phyloP scores from a whole-genome alignment of 92 coral and sea anemone genomes.

The Paramuricea clavata region DNA sequence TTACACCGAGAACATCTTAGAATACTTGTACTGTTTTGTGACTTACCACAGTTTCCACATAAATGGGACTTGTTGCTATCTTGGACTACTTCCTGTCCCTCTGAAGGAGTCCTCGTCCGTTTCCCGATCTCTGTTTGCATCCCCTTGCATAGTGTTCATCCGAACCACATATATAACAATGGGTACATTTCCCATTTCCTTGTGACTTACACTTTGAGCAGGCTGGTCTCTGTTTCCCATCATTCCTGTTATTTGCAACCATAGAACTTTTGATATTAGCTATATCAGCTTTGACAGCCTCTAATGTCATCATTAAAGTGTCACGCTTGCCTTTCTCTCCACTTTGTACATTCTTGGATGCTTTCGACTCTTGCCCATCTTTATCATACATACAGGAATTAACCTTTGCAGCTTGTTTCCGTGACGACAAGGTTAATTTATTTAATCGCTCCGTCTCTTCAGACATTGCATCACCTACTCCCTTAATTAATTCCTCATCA shows the following conservation, averaged over 20 bases:
- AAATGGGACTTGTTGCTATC: conserved; percentile 7
- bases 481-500: conserved; percentile 8
- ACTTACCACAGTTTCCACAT: conserved; percentile 32
- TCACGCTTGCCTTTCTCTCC: conserved; percentile 20
- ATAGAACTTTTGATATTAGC: conserved; percentile 25
- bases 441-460: conserved; percentile 28
- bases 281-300: conserved; percentile 23
- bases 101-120: conserved; percentile 28
- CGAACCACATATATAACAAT: conserved; percentile 25
- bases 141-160: conserved; percentile 23
- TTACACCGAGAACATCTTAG: conserved; percentile 37
- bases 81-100: conserved; percentile 39
- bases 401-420: not conserved
- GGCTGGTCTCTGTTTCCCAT: not conserved
- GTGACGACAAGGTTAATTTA: conserved; percentile 27
- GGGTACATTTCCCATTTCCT: conserved; percentile 10
- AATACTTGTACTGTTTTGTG: conserved; percentile 26
- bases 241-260: conserved; percentile 12
- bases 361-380: not conserved
- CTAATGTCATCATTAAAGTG: conserved; percentile 20
- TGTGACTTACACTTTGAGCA: not conserved
- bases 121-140: conserved; percentile 16
- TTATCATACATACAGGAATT: conserved; percentile 23
- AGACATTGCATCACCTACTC: conserved; percentile 34
- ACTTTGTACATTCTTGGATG: not conserved